These are phyloP conservation scores for Noctua pronuba DNA, from an alignment of 2,888 invertebrate genomes.

Conservation along the genomic window DNA sequence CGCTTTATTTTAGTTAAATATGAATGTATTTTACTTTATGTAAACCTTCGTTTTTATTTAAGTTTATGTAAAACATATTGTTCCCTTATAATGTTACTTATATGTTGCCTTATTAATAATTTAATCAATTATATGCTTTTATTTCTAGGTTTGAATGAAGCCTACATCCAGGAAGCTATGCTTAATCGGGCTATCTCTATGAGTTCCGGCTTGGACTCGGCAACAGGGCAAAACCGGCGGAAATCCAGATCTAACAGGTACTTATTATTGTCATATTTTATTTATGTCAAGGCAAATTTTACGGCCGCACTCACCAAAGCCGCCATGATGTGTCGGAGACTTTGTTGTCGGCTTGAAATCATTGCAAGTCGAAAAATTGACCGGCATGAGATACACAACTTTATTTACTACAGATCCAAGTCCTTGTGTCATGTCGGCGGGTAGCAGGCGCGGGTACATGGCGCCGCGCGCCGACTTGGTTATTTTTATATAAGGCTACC, in stretches of 20 bases:
- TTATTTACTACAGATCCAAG: background rate
- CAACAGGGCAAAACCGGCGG: slow-evolving; percentile 74
- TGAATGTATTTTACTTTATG: background rate
- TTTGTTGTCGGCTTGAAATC: background rate
- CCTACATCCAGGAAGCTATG: slow-evolving; percentile 77
- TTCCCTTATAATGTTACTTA: background rate
- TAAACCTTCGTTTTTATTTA: background rate
- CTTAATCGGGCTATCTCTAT: slow-evolving; percentile 85
- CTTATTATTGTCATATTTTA: background rate
- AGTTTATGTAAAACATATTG: background rate
- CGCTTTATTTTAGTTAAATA: background rate
- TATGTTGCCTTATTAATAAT: background rate
- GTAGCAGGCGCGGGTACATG: too few relatives aligned
- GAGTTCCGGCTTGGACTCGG: slow-evolving; percentile 85
- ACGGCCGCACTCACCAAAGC: background rate
- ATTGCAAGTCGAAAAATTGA: background rate
- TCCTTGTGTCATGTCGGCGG: background rate
- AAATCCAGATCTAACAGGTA: slow-evolving; percentile 84
- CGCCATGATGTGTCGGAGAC: background rate
- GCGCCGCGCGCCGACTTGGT: too few relatives aligned
- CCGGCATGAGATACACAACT: background rate
- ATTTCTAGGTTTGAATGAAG: slow-evolving; percentile 79
- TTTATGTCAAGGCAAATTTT: background rate
- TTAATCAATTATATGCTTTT: slow-evolving; percentile 1
- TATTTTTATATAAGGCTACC: background rate